Base-by-base conservation (phyloP, 2,113 vertebrate species). In the Synchiropus splendidus region DNA sequence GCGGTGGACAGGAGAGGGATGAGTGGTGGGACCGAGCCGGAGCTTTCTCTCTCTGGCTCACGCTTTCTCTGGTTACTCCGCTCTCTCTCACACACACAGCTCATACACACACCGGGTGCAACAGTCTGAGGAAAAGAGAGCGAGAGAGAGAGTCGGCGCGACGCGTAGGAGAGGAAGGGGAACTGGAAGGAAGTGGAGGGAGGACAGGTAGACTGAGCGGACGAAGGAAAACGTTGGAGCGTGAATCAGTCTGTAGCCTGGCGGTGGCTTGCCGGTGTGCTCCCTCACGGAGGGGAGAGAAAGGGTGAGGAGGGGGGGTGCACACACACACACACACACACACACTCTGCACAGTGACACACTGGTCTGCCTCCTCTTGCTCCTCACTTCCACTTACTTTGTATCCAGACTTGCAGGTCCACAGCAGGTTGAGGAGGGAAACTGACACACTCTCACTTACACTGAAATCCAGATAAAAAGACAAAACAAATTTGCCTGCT, bases 1-100 rank as follows among this genome's bases (percentile, higher is more conserved):
- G 8, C 21, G 8, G 21, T 27, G 51, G 65, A 39, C 49, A 21
- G 31, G 42, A 46, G 44, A 57, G 68, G 54, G 58, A 70, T 62
- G 64, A 61, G 47, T 66, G 72, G 59, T 48, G 41, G 62, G 55
- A 66, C 47, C 2, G 39, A 74, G 63, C 51, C 39, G 44, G 68
- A 75, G 54, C 72, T 63, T 54, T 55, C 44, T n/a, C 36, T 43
- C 46, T 35, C 48, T 27, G 44, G 16, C 43, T 33, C 18, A 32
- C 38, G 12, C 51, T 51, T 56, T 39, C 57, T 37, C 42, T 42
- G n/a, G n/a, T n/a, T n/a, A n/a, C n/a, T n/a, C n/a, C 50, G 35
- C 49, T 42, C 41, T 30, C 52, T 42, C 48, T 40, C 36, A 13
- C 35, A 18, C 37, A 11, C 45, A 57, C 54, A 16, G 43, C 57